These are phyloP conservation scores for Girardinus metallicus DNA, from an alignment of 2,797 vertebrate species.

Conservation along the genomic window DNA sequence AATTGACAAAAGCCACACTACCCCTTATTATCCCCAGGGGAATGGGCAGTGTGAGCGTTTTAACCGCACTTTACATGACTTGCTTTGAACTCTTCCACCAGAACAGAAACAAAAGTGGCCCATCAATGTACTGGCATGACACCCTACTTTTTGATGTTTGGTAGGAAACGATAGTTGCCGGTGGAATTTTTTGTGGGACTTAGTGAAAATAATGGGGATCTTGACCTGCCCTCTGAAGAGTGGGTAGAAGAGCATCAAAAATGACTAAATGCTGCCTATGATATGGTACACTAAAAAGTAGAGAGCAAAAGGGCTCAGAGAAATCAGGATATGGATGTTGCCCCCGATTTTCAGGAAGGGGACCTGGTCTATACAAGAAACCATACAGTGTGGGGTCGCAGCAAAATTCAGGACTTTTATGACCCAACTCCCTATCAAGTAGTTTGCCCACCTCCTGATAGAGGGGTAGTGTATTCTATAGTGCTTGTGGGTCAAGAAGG, in stretches of 20 bases:
- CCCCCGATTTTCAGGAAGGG: neutral
- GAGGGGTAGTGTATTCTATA: neutral
- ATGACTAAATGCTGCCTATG: neutral
- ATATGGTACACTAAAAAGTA: neutral
- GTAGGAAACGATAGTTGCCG: too few relatives aligned
- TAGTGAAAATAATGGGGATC: neutral
- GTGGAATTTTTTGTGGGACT: too few relatives aligned
- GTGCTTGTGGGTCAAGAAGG: neutral
- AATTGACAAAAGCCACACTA: too few relatives aligned
- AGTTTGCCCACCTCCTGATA: neutral
- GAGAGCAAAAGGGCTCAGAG: neutral
- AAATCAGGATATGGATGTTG: neutral
- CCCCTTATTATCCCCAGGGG: too few relatives aligned
- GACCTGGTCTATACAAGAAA: neutral
- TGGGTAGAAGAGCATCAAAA: conserved; percentile 1
- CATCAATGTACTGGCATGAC: too few relatives aligned
- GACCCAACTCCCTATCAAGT: neutral
- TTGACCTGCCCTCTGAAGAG: neutral
- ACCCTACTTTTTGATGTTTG: too few relatives aligned
- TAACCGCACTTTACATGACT: too few relatives aligned
- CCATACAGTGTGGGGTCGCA: neutral
- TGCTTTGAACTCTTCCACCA: too few relatives aligned
- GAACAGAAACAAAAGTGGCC: too few relatives aligned
- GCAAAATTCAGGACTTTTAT: conserved; percentile 1
- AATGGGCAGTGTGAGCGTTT: too few relatives aligned